Percentiles rank a stretch among this genome's conserved stretches.
These are phyloP conservation scores for Muscicapa striata DNA, from an alignment of 2,797 vertebrate genomes.

Conservation along the genomic window DNA sequence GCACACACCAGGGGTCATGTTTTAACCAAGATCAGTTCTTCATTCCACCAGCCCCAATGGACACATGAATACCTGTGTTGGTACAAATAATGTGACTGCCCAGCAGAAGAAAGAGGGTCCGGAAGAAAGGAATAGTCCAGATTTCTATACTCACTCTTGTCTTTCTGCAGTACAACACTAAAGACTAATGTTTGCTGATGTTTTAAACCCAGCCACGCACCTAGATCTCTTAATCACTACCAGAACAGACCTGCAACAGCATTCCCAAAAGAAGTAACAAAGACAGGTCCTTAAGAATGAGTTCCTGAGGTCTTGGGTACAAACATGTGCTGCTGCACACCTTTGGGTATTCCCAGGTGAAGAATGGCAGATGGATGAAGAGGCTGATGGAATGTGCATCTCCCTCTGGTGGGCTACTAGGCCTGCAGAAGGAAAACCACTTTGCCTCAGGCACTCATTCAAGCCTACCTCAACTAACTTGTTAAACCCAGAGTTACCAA, in stretches of 20 bases:
- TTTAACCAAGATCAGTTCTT: neutral
- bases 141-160: neutral
- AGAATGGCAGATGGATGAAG: neutral
- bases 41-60: neutral
- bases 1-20: rapidly evolving
- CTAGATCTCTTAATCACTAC: neutral
- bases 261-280: neutral
- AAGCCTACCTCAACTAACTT: neutral
- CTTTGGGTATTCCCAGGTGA: neutral
- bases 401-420: neutral
- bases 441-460: neutral
- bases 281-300: neutral
- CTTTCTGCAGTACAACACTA: neutral
- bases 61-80: neutral
- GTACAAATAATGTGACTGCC: neutral
- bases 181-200: neutral
- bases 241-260: neutral
- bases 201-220: neutral
- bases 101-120: neutral
- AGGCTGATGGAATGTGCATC: rapidly evolving
- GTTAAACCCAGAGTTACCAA: neutral
- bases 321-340: neutral
- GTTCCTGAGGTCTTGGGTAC: neutral
- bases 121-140: neutral
- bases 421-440: neutral